Evolutionary conservation across 2,797 vertebrate genomes (phyloP).

Genomic region (Sandelia bainsii): DNA sequence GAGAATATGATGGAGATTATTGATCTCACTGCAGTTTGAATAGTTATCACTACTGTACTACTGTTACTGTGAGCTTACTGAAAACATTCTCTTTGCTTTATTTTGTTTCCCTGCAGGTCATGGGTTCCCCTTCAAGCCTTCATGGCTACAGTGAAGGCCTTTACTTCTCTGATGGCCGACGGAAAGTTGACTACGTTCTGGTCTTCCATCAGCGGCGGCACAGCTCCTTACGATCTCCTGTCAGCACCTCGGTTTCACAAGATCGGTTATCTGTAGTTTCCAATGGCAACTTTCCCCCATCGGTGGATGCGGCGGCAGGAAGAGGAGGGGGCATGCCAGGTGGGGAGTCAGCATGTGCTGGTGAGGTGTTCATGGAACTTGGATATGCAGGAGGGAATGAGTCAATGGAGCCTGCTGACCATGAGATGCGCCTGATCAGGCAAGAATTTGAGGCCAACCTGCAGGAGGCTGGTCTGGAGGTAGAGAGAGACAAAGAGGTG

Average conservation of each 20-base stretch:
- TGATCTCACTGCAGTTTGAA: background rate
- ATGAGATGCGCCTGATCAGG: conserved; percentile 88
- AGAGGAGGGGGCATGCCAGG: conserved; percentile 36
- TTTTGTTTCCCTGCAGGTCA: conserved; percentile 80
- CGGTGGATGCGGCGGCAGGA: conserved; percentile 46
- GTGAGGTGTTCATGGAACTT: conserved; percentile 73
- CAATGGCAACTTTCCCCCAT: conserved; percentile 86
- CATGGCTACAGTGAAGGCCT: conserved; percentile 76
- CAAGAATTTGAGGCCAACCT: conserved; percentile 93
- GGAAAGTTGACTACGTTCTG: conserved; percentile 96
- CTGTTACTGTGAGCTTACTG: background rate
- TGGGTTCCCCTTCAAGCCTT: conserved; percentile 60
- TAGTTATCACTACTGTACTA: background rate
- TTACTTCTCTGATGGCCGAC: conserved; percentile 90
- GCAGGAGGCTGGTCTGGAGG: conserved; percentile 91
- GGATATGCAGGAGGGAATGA: conserved; percentile 76
- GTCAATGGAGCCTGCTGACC: conserved; percentile 85
- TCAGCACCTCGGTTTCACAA: conserved; percentile 42
- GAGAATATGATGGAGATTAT: background rate
- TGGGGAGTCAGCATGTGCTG: conserved; percentile 55
- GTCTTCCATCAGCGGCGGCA: conserved; percentile 90
- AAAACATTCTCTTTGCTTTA: background rate
- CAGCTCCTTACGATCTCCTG: conserved; percentile 51
- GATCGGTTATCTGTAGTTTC: conserved; percentile 83
- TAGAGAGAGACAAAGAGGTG: conserved; percentile 95